Base-by-base conservation (phyloP, 2,888 invertebrate species). In the Idaea dimidiata region DNA sequence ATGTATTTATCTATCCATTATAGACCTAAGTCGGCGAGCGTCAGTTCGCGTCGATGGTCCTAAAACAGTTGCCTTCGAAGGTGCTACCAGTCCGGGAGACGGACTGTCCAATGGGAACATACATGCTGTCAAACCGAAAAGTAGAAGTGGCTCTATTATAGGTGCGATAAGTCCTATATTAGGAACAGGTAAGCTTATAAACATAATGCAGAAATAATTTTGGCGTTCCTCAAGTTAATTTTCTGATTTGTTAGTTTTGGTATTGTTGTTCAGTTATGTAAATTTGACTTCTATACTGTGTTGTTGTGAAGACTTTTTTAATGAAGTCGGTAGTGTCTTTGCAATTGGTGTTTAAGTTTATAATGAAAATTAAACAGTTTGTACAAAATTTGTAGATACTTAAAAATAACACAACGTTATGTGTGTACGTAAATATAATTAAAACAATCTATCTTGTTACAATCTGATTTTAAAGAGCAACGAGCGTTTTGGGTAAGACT, bases 81-180 rank as follows among this genome's bases (percentile, higher is more conserved):
- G 75, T 59, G 80, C 84, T 0, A 82, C 82, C 0, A 86, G 82
- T 59, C 79, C 88, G 43, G 86, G 84, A 0, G 91, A 90, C 54
- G 82, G 76, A 0, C 72, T 69, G 8, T 54, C 65, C 0, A 73
- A 92, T 62, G 90, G 91, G 8, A 72, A 79, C 0, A 82, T 81
- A 0, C 71, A 78, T 0, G 76, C 73, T 17, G 67, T 72, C 7
- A 92, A 92, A 58, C 91, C 92, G 0, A 93, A 93, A 72, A 93
- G 93, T 68, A 78, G 93, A 14, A 93, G 93, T 63, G 93, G 93
- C 0, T 93, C 93, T 3, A 93, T 93, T 14, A 93, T 93, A 74
- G 92, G 91, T 63, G 93, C 93, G 6, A 91, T 93, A 33, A 93
- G 93, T 64, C 93, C 93, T 62, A 90, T 91, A 8, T 92, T 93